Evolutionary conservation across 2,113 vertebrate genomes (phyloP).

Genomic region (Perca schrenkii): DNA sequence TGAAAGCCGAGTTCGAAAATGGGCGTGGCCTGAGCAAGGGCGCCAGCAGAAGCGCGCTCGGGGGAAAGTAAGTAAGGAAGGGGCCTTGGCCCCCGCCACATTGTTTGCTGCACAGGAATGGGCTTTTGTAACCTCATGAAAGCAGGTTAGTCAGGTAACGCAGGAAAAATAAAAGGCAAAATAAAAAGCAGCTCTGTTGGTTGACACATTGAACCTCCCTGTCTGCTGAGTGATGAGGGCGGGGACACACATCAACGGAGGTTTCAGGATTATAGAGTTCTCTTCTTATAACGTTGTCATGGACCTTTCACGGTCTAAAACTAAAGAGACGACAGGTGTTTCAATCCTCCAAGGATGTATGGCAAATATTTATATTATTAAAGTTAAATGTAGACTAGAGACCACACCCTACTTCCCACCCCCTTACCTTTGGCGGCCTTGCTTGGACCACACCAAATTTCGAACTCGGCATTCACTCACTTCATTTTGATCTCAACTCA

Average conservation of each 20-base stretch:
- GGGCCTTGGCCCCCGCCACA: too few species aligned
- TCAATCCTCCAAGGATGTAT: not conserved
- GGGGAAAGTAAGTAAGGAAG: not conserved
- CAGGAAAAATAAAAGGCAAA: not conserved
- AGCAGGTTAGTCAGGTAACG: not conserved
- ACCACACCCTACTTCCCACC: too few species aligned
- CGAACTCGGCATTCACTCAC: too few species aligned
- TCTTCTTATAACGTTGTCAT: not conserved
- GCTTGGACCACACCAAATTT: too few species aligned
- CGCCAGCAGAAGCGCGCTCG: too few species aligned
- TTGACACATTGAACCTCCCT: not conserved
- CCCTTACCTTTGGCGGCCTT: too few species aligned
- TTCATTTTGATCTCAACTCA: too few species aligned
- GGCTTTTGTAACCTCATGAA: not conserved
- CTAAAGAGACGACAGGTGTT: not conserved
- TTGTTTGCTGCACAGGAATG: conserved; percentile 15
- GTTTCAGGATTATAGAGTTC: not conserved
- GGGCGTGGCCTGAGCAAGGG: too few species aligned
- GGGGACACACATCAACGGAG: not conserved
- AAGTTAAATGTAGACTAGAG: too few species aligned
- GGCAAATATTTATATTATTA: not conserved
- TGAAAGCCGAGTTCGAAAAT: too few species aligned
- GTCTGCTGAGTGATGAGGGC: not conserved
- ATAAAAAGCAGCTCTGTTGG: not conserved
- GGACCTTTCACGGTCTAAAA: not conserved